phyloP scores from a whole-genome alignment of 2,113 vertebrate species.

The Thunnus maccoyii region DNA sequence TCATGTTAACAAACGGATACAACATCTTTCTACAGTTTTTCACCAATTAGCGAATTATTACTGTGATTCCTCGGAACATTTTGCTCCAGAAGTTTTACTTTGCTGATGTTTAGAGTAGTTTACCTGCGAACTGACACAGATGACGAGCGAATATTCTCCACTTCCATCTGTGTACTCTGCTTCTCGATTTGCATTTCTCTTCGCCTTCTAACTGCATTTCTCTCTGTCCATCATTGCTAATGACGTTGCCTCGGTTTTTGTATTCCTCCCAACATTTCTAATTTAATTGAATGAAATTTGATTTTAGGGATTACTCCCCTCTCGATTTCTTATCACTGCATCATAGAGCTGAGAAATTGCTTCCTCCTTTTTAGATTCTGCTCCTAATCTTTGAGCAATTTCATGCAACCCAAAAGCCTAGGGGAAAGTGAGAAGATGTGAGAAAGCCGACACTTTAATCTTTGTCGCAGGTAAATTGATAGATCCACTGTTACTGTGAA shows the following conservation, averaged over 20 bases:
- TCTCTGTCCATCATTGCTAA: slow-evolving; percentile 2
- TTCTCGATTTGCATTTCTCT: slow-evolving; percentile 15
- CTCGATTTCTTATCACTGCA: slow-evolving; percentile 59
- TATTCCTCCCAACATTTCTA: slow-evolving; percentile 41
- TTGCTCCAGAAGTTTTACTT: neutral
- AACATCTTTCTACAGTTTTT: slow-evolving; percentile 28
- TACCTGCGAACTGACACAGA: neutral
- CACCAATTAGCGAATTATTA: slow-evolving; percentile 2
- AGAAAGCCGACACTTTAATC: slow-evolving; percentile 44
- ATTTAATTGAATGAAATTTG: slow-evolving; percentile 56
- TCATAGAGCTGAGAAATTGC: slow-evolving; percentile 57
- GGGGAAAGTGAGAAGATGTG: slow-evolving; percentile 27
- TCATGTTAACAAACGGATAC: slow-evolving; percentile 4
- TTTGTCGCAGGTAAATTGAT: slow-evolving; percentile 42
- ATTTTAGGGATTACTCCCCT: slow-evolving; percentile 46
- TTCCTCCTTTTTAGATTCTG: slow-evolving; percentile 42
- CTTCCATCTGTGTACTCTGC: neutral
- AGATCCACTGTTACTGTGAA: slow-evolving; percentile 1
- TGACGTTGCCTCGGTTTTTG: slow-evolving; percentile 23
- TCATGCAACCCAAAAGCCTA: slow-evolving; percentile 45
- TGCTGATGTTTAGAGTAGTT: neutral
- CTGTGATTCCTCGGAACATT: neutral
- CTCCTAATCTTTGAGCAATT: slow-evolving; percentile 60
- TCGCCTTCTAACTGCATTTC: neutral
- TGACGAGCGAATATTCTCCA: neutral